Base-by-base conservation (phyloP, 2,888 invertebrate species). In the Tuberolachnus salignus region DNA sequence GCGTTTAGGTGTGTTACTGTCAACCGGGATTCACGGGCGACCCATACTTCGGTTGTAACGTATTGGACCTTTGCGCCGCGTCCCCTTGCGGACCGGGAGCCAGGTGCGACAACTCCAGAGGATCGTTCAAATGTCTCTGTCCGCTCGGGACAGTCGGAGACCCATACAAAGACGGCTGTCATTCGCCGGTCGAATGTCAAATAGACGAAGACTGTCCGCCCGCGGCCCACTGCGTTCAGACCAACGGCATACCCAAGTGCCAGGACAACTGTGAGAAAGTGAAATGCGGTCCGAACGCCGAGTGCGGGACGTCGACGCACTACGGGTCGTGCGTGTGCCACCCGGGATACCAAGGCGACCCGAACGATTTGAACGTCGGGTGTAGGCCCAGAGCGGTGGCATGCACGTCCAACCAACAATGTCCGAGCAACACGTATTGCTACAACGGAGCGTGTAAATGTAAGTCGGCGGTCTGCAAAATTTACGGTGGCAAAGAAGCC, bases 21-120 rank as follows among this genome's bases (percentile, higher is more conserved):
- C 94, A 94, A 86, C 94, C 95, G 14, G 95, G 95, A 0, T 94
- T 90, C 84, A 93, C 93, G 0, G 95, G 94, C 3, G 91, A 94
- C 85, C 91, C 94, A 2, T 86, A 88, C 13, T 87, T 86, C 44
- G 91, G 91, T 26, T 95, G 95, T 84, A 86, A 88, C 72, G 86
- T 91, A 73, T 90, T 94, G 74, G 92, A 95, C 86, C 93, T 91
- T 85, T 95, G 95, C 84, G 88, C 89, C 69, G 89, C 90, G 82
- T 89, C 89, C 59, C 94, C 94, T 10, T 95, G 95, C 84, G 94
- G 92, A 6, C 90, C 91, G 64, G 92, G 92, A 80, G 92, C 94
- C 0, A 86, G 89, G 82, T 97, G 96, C 85, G 90, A 90, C 82
- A 96, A 94, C 85, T 89, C 91, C 0, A 89, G 92, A 82, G 94